Evolutionary conservation across 2,113 vertebrate species (phyloP), one percentile per base, ranked within the genome.

Genomic region (Oncorhynchus kisutch): DNA sequence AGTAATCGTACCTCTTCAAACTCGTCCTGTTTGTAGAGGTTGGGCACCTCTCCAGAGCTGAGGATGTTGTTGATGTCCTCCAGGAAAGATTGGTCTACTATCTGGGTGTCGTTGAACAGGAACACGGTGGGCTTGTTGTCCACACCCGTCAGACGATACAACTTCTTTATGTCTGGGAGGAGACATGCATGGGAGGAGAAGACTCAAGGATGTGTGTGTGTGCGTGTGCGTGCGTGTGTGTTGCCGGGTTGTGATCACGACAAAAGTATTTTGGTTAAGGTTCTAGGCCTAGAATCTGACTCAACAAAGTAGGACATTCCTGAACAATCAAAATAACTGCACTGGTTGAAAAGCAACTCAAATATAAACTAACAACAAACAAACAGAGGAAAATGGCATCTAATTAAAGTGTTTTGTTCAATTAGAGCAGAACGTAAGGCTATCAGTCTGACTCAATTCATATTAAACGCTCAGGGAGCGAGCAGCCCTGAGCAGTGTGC

Each of bases 31-130:
- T 95, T 97, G 85, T 95, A 97, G 64, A 97, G 94, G 78, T 95
- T 96, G 18, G 96, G 95, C 68, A 97, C 95, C 81, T 97, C 95
- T 68, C 96, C 96, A 0, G 95, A 95, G 86, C 95, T 96, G 73
- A 97, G 90, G 74, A 97, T 91, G 82, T 96, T 96, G 86, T 96
- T 96, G 72, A 96, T 94, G 80, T 97, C 96, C 75, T 96, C 96
- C 4, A 97, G 86, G 84, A 97, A 96, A 18, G 94, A 94, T n/a
- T 95, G 92, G 0, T 95, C 94, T 0, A 91, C 91, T 0, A 96
- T 93, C 80, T 97, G 96, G 1, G 94, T 94, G 85, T 97, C 96
- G 74, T 88, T 95, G 29, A 97, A 94, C 73, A 97, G 92, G 88
- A 97, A 96, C 22, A 96, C 93, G 0, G 95, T 95, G 59, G 95